phyloP scores from a whole-genome alignment of 2,888 invertebrate species.

The Dendrolimus pini region DNA sequence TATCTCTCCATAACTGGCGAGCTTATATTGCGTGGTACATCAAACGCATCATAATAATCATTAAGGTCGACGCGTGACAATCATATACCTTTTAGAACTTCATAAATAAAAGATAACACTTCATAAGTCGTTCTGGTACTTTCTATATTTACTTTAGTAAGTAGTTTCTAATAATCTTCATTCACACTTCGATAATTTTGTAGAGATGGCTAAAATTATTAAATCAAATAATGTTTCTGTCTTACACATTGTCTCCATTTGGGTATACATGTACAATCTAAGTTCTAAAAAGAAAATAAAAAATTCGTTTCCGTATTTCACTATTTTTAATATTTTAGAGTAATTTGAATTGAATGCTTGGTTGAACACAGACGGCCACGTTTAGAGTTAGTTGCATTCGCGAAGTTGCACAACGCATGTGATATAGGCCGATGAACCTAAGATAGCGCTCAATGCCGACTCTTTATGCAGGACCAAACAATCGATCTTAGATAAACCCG shows the following conservation, averaged over 20 bases:
- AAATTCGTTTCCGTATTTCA: too few species aligned
- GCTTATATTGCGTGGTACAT: slow-evolving; percentile 25
- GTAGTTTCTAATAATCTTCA: slow-evolving; percentile 22
- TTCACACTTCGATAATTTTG: slow-evolving; percentile 20
- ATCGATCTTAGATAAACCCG: slow-evolving; percentile 28
- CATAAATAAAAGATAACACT: slow-evolving; percentile 1
- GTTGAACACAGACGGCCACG: too few species aligned
- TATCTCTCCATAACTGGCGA: slow-evolving; percentile 31
- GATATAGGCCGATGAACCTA: slow-evolving; percentile 30
- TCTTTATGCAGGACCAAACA: slow-evolving; percentile 22
- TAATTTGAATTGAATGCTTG: too few species aligned
- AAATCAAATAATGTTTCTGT: background rate
- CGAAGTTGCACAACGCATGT: slow-evolving; percentile 23
- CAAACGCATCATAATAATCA: slow-evolving; percentile 26
- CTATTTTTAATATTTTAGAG: too few species aligned
- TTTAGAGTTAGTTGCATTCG: slow-evolving; percentile 11
- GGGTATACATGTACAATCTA: background rate
- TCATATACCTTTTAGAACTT: slow-evolving; percentile 16
- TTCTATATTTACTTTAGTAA: slow-evolving; percentile 17
- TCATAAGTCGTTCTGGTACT: slow-evolving; percentile 9
- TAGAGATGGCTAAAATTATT: background rate
- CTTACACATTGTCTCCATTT: background rate
- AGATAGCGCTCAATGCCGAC: slow-evolving; percentile 28
- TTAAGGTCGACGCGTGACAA: slow-evolving; percentile 23
- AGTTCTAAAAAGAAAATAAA: background rate